Conservation (phyloP, 2,888 invertebrate genomes). For the Tortricodes alternella region DNA sequence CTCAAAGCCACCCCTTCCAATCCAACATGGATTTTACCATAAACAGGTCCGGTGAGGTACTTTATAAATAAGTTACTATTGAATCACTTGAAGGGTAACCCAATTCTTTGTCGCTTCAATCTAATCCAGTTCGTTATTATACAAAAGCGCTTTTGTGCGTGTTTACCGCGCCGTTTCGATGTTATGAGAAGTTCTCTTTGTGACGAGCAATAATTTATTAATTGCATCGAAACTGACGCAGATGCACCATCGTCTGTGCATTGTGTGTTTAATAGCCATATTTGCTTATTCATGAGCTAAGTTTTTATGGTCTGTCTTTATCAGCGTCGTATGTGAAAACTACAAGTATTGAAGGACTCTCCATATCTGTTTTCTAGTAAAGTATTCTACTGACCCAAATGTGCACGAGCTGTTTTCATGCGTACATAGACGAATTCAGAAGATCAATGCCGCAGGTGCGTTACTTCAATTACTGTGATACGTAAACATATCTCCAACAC, state of each 20-base stretch:
- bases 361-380: background rate
- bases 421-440: too few relatives aligned
- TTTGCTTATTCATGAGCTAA: slow-evolving; percentile 44
- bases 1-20: slow-evolving; percentile 12
- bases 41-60: slow-evolving; percentile 23
- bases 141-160: slow-evolving; percentile 56
- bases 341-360: background rate
- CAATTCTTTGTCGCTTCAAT: slow-evolving; percentile 57
- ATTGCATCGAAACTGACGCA: slow-evolving; percentile 56
- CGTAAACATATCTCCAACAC: slow-evolving; percentile 18
- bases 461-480: slow-evolving; percentile 14
- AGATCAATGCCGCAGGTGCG: background rate
- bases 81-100: slow-evolving; percentile 48
- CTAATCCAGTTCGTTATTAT: slow-evolving; percentile 62
- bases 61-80: slow-evolving; percentile 30
- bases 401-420: too few relatives aligned
- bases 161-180: slow-evolving; percentile 63
- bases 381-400: background rate
- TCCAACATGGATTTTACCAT: slow-evolving; percentile 13
- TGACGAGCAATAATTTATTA: slow-evolving; percentile 56
- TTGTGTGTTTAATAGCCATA: slow-evolving; percentile 38
- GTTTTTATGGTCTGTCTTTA: slow-evolving; percentile 22
- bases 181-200: slow-evolving; percentile 46
- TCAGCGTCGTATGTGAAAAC: slow-evolving; percentile 1
- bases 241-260: slow-evolving; percentile 52